These are phyloP conservation scores for Drosophila fuyamai DNA, from an alignment of 1,140 invertebrate genomes.

Conservation along the genomic window DNA sequence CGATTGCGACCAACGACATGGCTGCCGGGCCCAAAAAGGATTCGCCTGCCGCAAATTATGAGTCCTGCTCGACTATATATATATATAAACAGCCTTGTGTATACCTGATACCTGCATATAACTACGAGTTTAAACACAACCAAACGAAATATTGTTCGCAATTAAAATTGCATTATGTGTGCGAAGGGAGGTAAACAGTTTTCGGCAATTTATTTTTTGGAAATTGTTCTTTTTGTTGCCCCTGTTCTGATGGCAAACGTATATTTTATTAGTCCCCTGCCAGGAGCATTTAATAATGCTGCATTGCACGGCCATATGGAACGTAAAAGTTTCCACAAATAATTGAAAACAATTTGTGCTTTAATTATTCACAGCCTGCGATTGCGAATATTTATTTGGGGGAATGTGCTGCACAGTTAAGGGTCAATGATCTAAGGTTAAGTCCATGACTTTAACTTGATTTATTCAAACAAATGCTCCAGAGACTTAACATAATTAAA, in stretches of 20 bases:
- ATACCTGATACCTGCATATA: conserved; percentile 17
- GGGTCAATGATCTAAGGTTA: conserved; percentile 5
- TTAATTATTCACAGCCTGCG: conserved; percentile 38
- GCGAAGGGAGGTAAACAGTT: conserved; percentile 13
- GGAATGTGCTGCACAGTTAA: background rate
- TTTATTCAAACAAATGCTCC: conserved; percentile 9
- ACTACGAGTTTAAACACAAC: conserved; percentile 14
- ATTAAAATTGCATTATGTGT: conserved; percentile 74
- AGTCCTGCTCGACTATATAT: conserved; percentile 12
- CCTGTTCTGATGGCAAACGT: conserved; percentile 41
- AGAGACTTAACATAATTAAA: conserved; percentile 10
- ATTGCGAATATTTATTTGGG: conserved; percentile 19
- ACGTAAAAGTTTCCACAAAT: conserved; percentile 42
- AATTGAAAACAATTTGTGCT: conserved; percentile 70
- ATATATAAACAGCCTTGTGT: conserved; percentile 9
- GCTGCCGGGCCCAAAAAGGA: conserved; percentile 37
- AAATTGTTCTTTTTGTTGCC: conserved; percentile 29
- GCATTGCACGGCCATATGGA: conserved; percentile 34
- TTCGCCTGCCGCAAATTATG: conserved; percentile 40
- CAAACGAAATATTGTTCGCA: conserved; percentile 35
- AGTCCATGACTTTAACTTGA: conserved; percentile 2
- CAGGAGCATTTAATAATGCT: conserved; percentile 69
- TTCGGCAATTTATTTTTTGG: conserved; percentile 36
- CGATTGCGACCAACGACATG: conserved; percentile 77
- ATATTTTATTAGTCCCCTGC: conserved; percentile 63